A percentile compares a stretch with the other conserved stretches of the same genome.
Conservation (phyloP, 2,888 invertebrate genomes). For the Meghimatium bilineatum region DNA sequence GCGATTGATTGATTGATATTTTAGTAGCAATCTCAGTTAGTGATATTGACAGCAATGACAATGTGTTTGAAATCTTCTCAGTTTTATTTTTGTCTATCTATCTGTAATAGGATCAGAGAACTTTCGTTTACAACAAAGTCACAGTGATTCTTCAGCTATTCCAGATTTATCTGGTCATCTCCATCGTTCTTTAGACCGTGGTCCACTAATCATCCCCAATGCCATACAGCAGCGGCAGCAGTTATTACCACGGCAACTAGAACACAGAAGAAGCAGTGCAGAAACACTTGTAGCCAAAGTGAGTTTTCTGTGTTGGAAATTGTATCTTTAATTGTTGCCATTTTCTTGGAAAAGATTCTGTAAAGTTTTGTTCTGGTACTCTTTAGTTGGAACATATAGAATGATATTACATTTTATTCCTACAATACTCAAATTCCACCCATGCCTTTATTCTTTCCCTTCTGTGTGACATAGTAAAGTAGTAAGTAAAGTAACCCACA, state of each 20-base stretch:
- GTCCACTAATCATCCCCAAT: conserved; percentile 65
- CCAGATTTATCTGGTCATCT: conserved; percentile 56
- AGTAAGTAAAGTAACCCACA: no score
- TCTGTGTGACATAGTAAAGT: no score
- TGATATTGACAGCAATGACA: background rate
- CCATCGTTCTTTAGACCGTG: conserved; percentile 61
- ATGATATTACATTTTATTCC: no score
- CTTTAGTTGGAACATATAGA: no score
- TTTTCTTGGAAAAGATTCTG: background rate
- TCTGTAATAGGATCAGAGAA: conserved; percentile 44
- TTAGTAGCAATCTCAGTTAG: no score
- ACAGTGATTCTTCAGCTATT: conserved; percentile 60
- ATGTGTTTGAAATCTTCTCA: background rate
- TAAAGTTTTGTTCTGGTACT: background rate
- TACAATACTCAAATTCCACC: no score
- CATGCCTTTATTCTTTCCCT: no score
- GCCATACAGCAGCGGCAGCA: conserved; percentile 59
- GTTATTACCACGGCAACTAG: conserved; percentile 47
- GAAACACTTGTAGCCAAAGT: conserved; percentile 96
- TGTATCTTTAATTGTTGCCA: background rate
- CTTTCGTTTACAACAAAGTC: conserved; percentile 56
- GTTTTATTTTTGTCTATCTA: background rate
- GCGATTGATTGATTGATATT: no score
- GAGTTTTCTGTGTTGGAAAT: background rate
- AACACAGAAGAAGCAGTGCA: conserved; percentile 83